A percentile compares a stretch with the other conserved stretches of the same genome.
Conservation (phyloP, 2,888 invertebrate species). For the Catocala fraxini region DNA sequence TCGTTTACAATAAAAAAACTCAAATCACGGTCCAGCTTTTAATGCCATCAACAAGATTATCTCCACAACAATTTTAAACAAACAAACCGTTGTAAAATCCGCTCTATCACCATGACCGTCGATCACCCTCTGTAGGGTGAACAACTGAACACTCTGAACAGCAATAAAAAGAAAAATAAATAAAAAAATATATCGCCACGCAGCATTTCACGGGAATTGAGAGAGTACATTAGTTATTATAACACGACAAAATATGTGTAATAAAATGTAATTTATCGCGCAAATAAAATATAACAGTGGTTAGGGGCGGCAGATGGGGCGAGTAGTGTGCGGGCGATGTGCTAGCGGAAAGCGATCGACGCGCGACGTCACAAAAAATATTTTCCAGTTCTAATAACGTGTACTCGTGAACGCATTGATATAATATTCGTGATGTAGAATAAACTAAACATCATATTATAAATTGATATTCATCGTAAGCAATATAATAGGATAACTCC, state of each 20-base stretch:
- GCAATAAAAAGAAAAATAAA: conserved; percentile 79
- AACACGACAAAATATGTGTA: conserved; percentile 89
- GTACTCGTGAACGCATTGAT: too few species aligned
- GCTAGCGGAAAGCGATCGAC: conserved; percentile 21
- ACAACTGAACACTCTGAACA: conserved; percentile 30
- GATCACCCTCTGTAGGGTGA: conserved; percentile 62
- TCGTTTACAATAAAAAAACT: neutral
- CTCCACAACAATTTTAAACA: conserved; percentile 19
- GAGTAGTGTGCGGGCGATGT: conserved; percentile 54
- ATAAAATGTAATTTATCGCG: conserved; percentile 87
- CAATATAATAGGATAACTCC: too few species aligned
- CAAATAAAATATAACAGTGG: conserved; percentile 88
- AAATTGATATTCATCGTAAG: too few species aligned
- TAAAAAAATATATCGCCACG: conserved; percentile 80
- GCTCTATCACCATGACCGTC: conserved; percentile 52
- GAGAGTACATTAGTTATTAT: conserved; percentile 88
- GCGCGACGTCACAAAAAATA: neutral
- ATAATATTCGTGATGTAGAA: too few species aligned
- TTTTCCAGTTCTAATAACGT: neutral
- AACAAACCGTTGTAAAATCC: conserved; percentile 32
- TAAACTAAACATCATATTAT: too few species aligned
- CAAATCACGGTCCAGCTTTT: conserved; percentile 9
- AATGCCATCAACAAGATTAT: conserved; percentile 17
- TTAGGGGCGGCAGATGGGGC: conserved; percentile 86
- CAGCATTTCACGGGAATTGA: conserved; percentile 85